Conservation (phyloP, 2,888 invertebrate species). For the Drosophila neutralis region DNA sequence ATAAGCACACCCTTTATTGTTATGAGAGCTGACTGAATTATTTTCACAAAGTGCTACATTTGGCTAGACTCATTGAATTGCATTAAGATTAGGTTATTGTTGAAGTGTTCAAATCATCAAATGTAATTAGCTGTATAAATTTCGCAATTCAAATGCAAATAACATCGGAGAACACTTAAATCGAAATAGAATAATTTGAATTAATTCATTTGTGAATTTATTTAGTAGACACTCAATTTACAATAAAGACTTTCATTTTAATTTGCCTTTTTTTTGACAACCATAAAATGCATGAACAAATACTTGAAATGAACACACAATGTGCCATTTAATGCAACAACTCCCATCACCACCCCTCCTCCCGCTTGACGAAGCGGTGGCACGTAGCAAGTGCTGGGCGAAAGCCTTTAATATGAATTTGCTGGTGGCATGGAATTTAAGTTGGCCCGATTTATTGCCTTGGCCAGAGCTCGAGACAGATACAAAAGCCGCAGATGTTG, state of each 20-base stretch:
- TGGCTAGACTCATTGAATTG: not conserved
- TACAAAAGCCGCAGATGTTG: slow-evolving; percentile 35
- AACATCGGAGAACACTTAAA: not conserved
- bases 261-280: slow-evolving; percentile 18
- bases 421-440: slow-evolving; percentile 61
- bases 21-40: slow-evolving; percentile 16
- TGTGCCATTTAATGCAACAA: slow-evolving; percentile 19
- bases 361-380: slow-evolving; percentile 22
- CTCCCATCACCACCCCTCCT: not conserved
- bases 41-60: slow-evolving; percentile 15
- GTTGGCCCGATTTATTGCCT: slow-evolving; percentile 71
- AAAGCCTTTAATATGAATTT: slow-evolving; percentile 64
- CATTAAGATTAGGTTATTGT: slow-evolving; percentile 25
- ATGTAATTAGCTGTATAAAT: slow-evolving; percentile 22
- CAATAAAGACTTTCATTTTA: not conserved
- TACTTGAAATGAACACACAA: slow-evolving; percentile 35
- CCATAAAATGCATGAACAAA: slow-evolving; percentile 37
- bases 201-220: not conserved
- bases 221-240: not conserved
- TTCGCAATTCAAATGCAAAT: not conserved
- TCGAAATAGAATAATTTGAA: not conserved
- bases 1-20: slow-evolving; percentile 30
- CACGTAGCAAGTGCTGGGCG: slow-evolving; percentile 24
- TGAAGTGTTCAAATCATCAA: not conserved
- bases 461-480: slow-evolving; percentile 20